phyloP scores from a whole-genome alignment of 2,888 invertebrate species.

The Chalcis sispes region DNA sequence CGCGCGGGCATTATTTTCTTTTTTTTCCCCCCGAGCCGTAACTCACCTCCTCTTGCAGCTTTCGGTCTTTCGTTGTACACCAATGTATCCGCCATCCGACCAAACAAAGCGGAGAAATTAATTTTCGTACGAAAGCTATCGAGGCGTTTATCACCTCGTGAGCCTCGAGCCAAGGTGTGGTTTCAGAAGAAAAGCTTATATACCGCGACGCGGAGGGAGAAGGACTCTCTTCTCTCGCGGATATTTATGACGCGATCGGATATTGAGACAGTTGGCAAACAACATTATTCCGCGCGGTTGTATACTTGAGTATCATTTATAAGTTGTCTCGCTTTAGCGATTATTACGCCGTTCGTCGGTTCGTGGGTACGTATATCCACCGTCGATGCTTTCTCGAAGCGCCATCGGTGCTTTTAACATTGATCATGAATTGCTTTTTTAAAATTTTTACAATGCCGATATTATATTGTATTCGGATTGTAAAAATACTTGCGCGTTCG shows the following conservation, averaged over 20 bases:
- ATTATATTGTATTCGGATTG: neutral
- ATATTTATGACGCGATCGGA: slow-evolving; percentile 44
- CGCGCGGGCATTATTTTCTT: slow-evolving; percentile 60
- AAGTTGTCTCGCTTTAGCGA: too few species aligned
- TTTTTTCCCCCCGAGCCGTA: slow-evolving; percentile 59
- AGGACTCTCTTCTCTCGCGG: neutral
- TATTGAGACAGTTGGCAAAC: slow-evolving; percentile 42
- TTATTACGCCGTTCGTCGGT: too few species aligned
- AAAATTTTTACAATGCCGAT: too few species aligned
- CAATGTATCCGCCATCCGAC: slow-evolving; percentile 59
- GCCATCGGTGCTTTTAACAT: too few species aligned
- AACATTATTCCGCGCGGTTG: slow-evolving; percentile 50
- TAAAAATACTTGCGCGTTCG: neutral
- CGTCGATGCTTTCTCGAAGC: too few species aligned
- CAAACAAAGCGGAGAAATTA: slow-evolving; percentile 58
- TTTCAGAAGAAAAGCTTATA: neutral
- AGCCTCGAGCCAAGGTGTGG: neutral
- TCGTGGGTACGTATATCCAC: too few species aligned
- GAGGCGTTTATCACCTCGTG: slow-evolving; percentile 43
- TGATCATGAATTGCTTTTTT: too few species aligned
- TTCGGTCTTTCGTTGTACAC: neutral
- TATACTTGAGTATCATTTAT: too few species aligned
- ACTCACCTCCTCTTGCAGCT: slow-evolving; percentile 60
- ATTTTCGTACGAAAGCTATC: slow-evolving; percentile 61
- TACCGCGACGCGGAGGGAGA: neutral